Base-by-base conservation (phyloP, 2,113 vertebrate genomes). In the Brienomyrus longianalis region DNA sequence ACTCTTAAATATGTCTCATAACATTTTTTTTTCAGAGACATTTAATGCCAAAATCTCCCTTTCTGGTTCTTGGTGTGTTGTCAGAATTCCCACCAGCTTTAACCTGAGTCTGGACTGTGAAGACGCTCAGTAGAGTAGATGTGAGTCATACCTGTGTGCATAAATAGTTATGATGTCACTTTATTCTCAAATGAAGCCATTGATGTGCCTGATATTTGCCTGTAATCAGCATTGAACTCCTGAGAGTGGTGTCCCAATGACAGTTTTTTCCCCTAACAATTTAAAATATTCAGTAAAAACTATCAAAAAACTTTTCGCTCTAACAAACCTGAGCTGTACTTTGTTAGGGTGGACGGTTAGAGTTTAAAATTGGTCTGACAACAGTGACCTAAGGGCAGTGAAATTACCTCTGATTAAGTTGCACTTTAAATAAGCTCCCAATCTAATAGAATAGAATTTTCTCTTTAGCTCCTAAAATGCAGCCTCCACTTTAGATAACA, bases 371-470 rank as follows among this genome's bases (percentile, higher is more conserved):
- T 23, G 43, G 39, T 83, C 35, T 83, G 77, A 39, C 39, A 39
- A 45, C 15, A 45, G 39, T 83, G 77, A 83, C 77, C 77, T 45
- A 45, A 83, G 77, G 43, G 39, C 43, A 21, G 77, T 23, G 43
- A 45, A 43, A 83, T 45, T 19, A 23, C 77, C 77, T 39, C 77
- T 83, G 77, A 83, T 83, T 83, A 83, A 45, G 43, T 83, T 83
- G 43, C 19, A 83, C 77, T 83, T 83, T 83, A 83, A 83, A 83
- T 83, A 83, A 83, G 77, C 45, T 83, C 77, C 77, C 43, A 83
- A 45, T 83, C 77, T 83, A 83, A 45, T 83, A 45, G 19, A 83
- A 45, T 45, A 23, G 39, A 19, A 23, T 83, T 83, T 83, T 83
- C 77, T 83, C 8, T 45, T 83, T 9, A 83, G 77, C 77, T 19